A percentile compares a stretch with the other conserved stretches of the same genome.
Conservation (phyloP, 2,888 invertebrate genomes). For the Leptopilina syphax region DNA sequence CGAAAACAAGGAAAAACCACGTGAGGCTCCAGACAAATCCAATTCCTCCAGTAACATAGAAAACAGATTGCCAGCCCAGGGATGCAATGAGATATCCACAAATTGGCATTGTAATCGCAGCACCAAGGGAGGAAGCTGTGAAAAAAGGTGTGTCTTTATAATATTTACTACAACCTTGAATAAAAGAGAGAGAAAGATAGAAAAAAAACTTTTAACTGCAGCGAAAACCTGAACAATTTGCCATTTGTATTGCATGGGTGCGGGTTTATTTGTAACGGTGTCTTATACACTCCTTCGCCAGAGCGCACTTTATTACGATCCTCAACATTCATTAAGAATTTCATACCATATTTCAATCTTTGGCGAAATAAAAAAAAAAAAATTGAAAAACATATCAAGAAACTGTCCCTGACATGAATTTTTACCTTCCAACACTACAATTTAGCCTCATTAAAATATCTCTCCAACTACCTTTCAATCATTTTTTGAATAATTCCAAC, state of each 20-base stretch:
- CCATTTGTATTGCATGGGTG: slow-evolving; percentile 28
- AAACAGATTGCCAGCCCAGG: slow-evolving; percentile 93
- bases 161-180: background rate
- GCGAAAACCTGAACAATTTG: slow-evolving; percentile 28
- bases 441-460: slow-evolving; percentile 8
- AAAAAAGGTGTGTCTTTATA: slow-evolving; percentile 19
- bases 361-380: background rate
- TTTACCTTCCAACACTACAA: slow-evolving; percentile 5
- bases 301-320: slow-evolving; percentile 2
- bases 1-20: slow-evolving; percentile 90
- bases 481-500: background rate
- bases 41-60: slow-evolving; percentile 89
- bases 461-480: slow-evolving; percentile 7
- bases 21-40: slow-evolving; percentile 88
- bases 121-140: slow-evolving; percentile 92
- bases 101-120: slow-evolving; percentile 92
- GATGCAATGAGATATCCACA: slow-evolving; percentile 89
- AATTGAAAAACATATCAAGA: background rate
- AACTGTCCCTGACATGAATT: slow-evolving; percentile 15
- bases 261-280: slow-evolving; percentile 22
- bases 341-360: background rate
- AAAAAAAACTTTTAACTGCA: slow-evolving; percentile 9
- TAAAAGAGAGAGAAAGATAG: no score
- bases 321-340: slow-evolving; percentile 15
- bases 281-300: background rate